Percentiles rank a stretch among this genome's conserved stretches.
These are phyloP conservation scores for Paradoxurus hermaphroditus DNA, from an alignment of 2,113 vertebrate genomes.

Conservation along the genomic window DNA sequence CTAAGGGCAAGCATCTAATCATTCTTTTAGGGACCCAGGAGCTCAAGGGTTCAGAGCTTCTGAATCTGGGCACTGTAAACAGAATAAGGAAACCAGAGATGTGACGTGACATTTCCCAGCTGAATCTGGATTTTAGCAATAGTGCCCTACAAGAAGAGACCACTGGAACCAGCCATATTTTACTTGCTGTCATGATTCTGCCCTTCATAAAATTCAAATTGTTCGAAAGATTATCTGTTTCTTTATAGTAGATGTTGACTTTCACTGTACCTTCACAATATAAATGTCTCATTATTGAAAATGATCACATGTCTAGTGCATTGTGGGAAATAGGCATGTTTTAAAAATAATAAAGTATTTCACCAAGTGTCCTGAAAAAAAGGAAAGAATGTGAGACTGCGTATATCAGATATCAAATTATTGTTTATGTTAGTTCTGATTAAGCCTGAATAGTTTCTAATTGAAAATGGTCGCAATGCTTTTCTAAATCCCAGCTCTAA, in stretches of 20 bases:
- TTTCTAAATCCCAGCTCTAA: constrained; percentile 5
- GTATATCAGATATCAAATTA: not conserved
- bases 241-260: not conserved
- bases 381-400: not conserved
- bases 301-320: not conserved
- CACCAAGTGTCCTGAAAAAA: not conserved
- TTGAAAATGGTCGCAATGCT: not conserved
- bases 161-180: not conserved
- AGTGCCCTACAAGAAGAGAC: not conserved
- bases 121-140: not conserved
- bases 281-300: not conserved
- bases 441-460: constrained; percentile 3
- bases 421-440: not conserved
- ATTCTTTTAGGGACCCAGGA: not conserved
- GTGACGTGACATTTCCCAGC: not conserved
- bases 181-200: not conserved
- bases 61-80: not conserved
- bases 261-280: not conserved
- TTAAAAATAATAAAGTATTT: constrained; percentile 11
- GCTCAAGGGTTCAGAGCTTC: not conserved
- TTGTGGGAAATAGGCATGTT: not conserved
- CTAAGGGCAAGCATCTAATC: not conserved
- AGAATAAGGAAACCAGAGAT: not conserved
- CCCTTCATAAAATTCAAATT: not conserved
- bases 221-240: not conserved